Conservation (phyloP, 2,888 invertebrate species). For the Phalera bucephala region DNA sequence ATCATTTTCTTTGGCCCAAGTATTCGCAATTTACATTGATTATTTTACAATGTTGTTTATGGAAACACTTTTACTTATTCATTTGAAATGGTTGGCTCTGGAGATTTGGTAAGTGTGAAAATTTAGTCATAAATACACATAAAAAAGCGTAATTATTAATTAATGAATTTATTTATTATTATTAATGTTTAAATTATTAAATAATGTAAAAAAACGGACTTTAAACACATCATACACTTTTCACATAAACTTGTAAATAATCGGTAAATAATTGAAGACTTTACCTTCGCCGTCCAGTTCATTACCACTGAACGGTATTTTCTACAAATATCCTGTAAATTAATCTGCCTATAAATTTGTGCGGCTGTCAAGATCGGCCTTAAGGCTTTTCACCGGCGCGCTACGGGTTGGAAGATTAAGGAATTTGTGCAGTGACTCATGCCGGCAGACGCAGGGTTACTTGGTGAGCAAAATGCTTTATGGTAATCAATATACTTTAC, state of each 20-base stretch:
- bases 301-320: not conserved
- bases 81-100: too few species aligned
- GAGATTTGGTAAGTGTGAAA: too few species aligned
- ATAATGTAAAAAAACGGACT: too few species aligned
- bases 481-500: too few species aligned
- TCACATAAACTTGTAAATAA: not conserved
- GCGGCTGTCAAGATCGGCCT: constrained; percentile 32
- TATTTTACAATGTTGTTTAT: not conserved
- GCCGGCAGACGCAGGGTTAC: constrained; percentile 6
- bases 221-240: too few species aligned
- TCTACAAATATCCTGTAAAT: constrained; percentile 28
- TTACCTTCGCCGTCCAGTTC: constrained; percentile 6
- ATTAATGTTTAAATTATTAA: too few species aligned
- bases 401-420: constrained; percentile 13
- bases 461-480: constrained; percentile 4
- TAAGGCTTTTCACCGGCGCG: constrained; percentile 31
- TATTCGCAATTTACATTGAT: not conserved
- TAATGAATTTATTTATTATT: too few species aligned
- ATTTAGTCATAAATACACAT: too few species aligned
- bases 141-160: too few species aligned
- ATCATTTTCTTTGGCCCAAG: too few species aligned
- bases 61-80: too few species aligned
- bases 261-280: constrained; percentile 1
- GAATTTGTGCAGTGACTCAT: constrained; percentile 16
- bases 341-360: constrained; percentile 41